Evolutionary conservation across 92 coral and sea anemone genomes (phyloP), one percentile per base, ranked within the genome.

Genomic region (Heliopora coerulea): DNA sequence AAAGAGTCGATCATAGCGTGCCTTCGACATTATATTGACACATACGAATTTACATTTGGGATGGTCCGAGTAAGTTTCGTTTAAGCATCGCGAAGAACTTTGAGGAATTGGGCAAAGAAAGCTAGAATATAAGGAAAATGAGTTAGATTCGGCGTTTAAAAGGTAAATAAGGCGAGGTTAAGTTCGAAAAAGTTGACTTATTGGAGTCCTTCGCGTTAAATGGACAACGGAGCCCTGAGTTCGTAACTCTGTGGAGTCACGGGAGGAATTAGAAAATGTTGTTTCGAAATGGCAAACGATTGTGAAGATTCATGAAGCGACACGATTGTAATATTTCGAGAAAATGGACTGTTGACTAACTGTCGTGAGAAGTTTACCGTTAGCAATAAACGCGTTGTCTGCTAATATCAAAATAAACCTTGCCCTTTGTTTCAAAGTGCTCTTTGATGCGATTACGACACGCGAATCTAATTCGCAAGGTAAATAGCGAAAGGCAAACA

Each of bases 11-110:
- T n/a, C 35, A 30, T 10, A 67, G 29, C 57, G 18, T 49, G 11
- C 41, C 48, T 32, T n/a, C 72, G 72, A 23, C n/a, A 37, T 32
- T 8, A 67, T 67, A 67, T 67, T 67, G 74, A 27, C 21, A 56
- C 26, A 26, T 20, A 70, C 77, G 77, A 70, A 70, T 70, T 70
- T 70, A 21, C 56, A 70, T 70, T 70, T 70, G 77, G 77, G 77
- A 70, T 70, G 63, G 77, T 41, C 77, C 77, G 77, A 23, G 77
- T 54, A 7, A 14, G 3, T 50, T 54, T 46, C 52, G 52, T n/a
- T 46, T n/a, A 46, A 7, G 15, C 52, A 2, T 46, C n/a, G 12
- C 52, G 52, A 8, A 2, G 52, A 15, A 46, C 2, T n/a, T 8
- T n/a, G 52, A 46, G 52, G 15, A 46, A 46, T 46, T 46, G 52